phyloP scores from a whole-genome alignment of 2,888 invertebrate genomes.

The Habroteleia sp. region DNA sequence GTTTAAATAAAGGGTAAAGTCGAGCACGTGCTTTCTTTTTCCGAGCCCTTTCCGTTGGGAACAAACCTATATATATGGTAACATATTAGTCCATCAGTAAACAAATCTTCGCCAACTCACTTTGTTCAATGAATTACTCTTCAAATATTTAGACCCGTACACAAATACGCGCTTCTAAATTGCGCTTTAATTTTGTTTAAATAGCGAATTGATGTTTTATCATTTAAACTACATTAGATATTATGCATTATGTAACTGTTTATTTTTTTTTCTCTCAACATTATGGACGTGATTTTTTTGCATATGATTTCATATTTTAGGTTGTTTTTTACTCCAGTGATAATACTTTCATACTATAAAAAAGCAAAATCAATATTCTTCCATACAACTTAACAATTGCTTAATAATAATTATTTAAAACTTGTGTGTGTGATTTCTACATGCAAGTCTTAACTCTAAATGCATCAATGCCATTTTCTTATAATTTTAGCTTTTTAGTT shows the following conservation, averaged over 20 bases:
- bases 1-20: slow-evolving; percentile 81
- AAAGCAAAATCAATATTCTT: too few relatives aligned
- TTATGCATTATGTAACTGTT: slow-evolving; percentile 27
- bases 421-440: too few relatives aligned
- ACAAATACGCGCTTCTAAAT: slow-evolving; percentile 44
- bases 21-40: slow-evolving; percentile 71
- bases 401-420: too few relatives aligned
- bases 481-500: too few relatives aligned
- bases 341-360: too few relatives aligned
- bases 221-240: slow-evolving; percentile 32
- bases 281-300: too few relatives aligned
- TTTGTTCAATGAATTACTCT: slow-evolving; percentile 55
- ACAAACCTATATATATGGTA: slow-evolving; percentile 36
- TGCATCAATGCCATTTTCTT: too few relatives aligned
- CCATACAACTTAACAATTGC: too few relatives aligned
- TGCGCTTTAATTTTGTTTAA: slow-evolving; percentile 43
- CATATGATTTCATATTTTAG: too few relatives aligned
- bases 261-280: too few relatives aligned
- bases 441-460: too few relatives aligned
- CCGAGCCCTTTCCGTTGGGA: slow-evolving; percentile 30
- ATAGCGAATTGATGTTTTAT: slow-evolving; percentile 36
- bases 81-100: slow-evolving; percentile 65
- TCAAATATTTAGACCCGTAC: slow-evolving; percentile 52
- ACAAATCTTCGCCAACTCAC: slow-evolving; percentile 59
- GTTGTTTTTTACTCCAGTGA: too few relatives aligned